phyloP scores from a whole-genome alignment of 2,888 invertebrate species.

The Glaucopsyche alexis region DNA sequence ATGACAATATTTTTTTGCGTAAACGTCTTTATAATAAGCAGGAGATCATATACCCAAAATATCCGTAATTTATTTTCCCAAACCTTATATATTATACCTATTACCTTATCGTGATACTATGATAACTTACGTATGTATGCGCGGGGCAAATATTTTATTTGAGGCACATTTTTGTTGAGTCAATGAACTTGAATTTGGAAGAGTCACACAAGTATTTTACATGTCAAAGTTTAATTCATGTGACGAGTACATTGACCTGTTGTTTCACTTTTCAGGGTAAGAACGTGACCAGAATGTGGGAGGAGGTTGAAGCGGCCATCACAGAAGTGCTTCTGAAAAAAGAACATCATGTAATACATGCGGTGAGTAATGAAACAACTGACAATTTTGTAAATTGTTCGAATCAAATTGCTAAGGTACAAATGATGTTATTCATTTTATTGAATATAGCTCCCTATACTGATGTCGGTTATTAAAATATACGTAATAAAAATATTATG shows the following conservation, averaged over 20 bases:
- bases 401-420: background rate
- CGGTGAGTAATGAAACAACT: slow-evolving; percentile 57
- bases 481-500: too few relatives aligned
- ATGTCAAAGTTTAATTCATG: slow-evolving; percentile 22
- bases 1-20: too few relatives aligned
- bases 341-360: slow-evolving; percentile 84
- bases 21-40: too few relatives aligned
- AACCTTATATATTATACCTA: too few relatives aligned
- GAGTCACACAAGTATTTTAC: background rate
- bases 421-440: too few relatives aligned
- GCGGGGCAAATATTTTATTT: too few relatives aligned
- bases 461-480: too few relatives aligned
- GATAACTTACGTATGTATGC: too few relatives aligned
- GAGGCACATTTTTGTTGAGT: background rate
- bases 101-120: too few relatives aligned
- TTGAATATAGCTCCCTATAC: too few relatives aligned
- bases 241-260: slow-evolving; percentile 22
- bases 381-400: background rate
- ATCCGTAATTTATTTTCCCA: too few relatives aligned
- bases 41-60: too few relatives aligned
- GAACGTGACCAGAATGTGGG: slow-evolving; percentile 88
- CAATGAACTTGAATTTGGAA: background rate
- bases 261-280: slow-evolving; percentile 73
- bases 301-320: slow-evolving; percentile 88
- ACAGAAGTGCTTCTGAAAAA: slow-evolving; percentile 84